Evolutionary conservation across 2,888 invertebrate species (phyloP).

Genomic region (Leptinotarsa juncta): DNA sequence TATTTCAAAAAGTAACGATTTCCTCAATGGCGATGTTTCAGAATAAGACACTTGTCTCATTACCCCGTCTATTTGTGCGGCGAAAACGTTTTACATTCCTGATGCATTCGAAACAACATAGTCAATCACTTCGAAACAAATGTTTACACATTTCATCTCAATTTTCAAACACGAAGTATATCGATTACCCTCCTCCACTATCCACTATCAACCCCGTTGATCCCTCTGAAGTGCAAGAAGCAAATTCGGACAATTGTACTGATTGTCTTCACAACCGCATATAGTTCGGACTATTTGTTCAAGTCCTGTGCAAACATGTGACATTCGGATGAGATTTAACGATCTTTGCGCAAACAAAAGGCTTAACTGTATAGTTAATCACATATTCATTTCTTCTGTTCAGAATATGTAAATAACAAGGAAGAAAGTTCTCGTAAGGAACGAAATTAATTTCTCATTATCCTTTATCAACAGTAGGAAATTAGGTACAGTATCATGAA

Average conservation of each 20-base stretch:
- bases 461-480: too few relatives aligned
- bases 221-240: background rate
- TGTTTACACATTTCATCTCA: too few relatives aligned
- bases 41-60: too few relatives aligned
- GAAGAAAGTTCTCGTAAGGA: too few relatives aligned
- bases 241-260: background rate
- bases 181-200: background rate
- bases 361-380: background rate
- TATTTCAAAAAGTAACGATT: too few relatives aligned
- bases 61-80: too few relatives aligned
- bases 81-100: too few relatives aligned
- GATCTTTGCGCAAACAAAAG: slow-evolving; percentile 2
- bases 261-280: slow-evolving; percentile 14
- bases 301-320: slow-evolving; percentile 10
- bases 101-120: too few relatives aligned
- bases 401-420: background rate
- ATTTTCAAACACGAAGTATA: background rate
- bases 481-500: too few relatives aligned
- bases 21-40: too few relatives aligned
- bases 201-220: background rate
- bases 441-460: too few relatives aligned
- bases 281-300: slow-evolving; percentile 14
- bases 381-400: background rate
- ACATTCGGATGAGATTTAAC: background rate
- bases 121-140: too few relatives aligned